A percentile compares a stretch with the other conserved stretches of the same genome.
phyloP scores from a whole-genome alignment of 1,140 invertebrate species.

The Pachyrhynchus sulphureomaculatus region DNA sequence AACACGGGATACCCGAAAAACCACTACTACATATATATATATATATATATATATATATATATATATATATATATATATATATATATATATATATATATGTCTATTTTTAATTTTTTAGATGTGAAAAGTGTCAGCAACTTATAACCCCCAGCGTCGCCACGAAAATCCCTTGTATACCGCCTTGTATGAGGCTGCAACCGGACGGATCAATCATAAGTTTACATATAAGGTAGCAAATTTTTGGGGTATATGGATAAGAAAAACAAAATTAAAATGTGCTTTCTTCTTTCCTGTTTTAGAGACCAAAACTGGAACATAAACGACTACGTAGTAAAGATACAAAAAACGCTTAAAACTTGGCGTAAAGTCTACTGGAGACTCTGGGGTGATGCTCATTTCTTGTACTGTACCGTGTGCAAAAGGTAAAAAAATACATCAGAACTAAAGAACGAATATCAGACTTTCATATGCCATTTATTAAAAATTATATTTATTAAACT shows the following conservation, averaged over 20 bases:
- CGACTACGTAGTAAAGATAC: conserved; percentile 74
- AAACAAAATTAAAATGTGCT: too few species aligned
- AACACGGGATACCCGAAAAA: too few species aligned
- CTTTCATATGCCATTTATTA: too few species aligned
- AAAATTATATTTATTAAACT: too few species aligned
- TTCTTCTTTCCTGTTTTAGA: too few species aligned
- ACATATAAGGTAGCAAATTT: conserved; percentile 68
- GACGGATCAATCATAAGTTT: conserved; percentile 68
- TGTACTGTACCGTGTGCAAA: conserved; percentile 74
- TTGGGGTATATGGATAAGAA: too few species aligned
- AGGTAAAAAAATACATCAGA: conserved; percentile 39
- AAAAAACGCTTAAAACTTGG: conserved; percentile 80
- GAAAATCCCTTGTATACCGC: conserved; percentile 65
- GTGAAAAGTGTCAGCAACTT: conserved; percentile 57
- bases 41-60: too few species aligned
- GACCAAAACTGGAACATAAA: conserved; percentile 82
- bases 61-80: too few species aligned
- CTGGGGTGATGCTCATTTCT: conserved; percentile 85
- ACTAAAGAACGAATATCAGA: too few species aligned
- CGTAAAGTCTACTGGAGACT: conserved; percentile 89
- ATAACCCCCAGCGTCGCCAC: conserved; percentile 63
- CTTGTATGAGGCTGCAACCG: conserved; percentile 68
- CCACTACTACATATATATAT: too few species aligned
- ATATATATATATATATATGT: too few species aligned
- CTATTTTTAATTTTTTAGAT: too few species aligned